A percentile compares a stretch with the other conserved stretches of the same genome.
Evolutionary conservation across 2,888 invertebrate genomes (phyloP).

Genomic region (Rhorus exstirpatorius): DNA sequence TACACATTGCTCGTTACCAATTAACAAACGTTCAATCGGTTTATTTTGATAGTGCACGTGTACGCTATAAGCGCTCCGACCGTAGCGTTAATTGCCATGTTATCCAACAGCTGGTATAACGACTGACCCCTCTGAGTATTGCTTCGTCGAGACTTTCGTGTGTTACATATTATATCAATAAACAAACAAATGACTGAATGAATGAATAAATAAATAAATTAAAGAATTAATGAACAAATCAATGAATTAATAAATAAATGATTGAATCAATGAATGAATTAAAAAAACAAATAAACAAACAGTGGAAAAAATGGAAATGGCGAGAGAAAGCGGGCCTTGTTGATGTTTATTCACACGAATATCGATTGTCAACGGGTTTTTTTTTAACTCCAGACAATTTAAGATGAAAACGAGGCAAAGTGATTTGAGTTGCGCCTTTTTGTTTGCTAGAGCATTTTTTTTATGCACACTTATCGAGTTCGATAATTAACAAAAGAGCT

Average conservation of each 20-base stretch:
- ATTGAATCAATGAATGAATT: neutral
- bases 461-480: too few species aligned
- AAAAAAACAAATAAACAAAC: too few species aligned
- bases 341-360: too few species aligned
- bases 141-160: neutral
- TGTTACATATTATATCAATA: neutral
- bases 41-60: conserved; percentile 11
- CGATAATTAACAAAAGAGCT: neutral
- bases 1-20: conserved; percentile 27
- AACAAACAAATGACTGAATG: neutral
- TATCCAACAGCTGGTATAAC: conserved; percentile 38
- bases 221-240: too few species aligned
- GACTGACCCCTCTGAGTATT: neutral
- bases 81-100: conserved; percentile 51
- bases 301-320: neutral
- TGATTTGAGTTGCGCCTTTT: too few species aligned
- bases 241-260: neutral
- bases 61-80: neutral
- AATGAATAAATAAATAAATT: neutral
- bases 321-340: too few species aligned
- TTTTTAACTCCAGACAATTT: too few species aligned
- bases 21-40: conserved; percentile 50
- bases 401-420: too few species aligned
- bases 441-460: too few species aligned
- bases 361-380: too few species aligned